A percentile compares a stretch with the other conserved stretches of the same genome.
Evolutionary conservation across 2,888 invertebrate genomes (phyloP).

Genomic region (Cheilosia scutellata): DNA sequence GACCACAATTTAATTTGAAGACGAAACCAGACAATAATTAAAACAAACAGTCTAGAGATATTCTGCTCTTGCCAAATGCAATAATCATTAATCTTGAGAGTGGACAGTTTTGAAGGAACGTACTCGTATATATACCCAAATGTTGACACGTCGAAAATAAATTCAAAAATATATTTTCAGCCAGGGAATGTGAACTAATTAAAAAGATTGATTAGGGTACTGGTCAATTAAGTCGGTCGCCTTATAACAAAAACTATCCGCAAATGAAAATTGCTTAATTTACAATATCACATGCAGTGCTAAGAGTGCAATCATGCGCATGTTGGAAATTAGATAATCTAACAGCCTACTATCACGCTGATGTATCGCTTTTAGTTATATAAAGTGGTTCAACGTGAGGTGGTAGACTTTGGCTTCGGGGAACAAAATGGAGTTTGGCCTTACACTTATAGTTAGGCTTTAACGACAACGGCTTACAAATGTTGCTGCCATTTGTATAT

Average conservation of each 20-base stretch:
- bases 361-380: too few relatives aligned
- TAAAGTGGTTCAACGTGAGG: too few relatives aligned
- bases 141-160: conserved; percentile 22
- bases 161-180: conserved; percentile 22
- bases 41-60: neutral
- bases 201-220: conserved; percentile 57
- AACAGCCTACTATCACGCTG: neutral
- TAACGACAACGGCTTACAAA: too few relatives aligned
- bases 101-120: conserved; percentile 37
- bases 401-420: too few relatives aligned
- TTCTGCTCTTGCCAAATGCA: conserved; percentile 59
- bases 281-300: too few relatives aligned
- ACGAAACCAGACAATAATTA: conserved; percentile 10
- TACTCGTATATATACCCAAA: conserved; percentile 15
- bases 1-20: conserved; percentile 1
- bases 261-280: conserved; percentile 4
- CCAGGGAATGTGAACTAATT: conserved; percentile 48
- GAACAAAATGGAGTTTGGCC: too few relatives aligned
- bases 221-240: conserved; percentile 50
- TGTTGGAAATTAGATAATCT: neutral
- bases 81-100: conserved; percentile 68
- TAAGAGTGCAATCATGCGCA: neutral
- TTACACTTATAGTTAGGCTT: too few relatives aligned
- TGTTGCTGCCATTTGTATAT: too few relatives aligned
- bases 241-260: conserved; percentile 12